Evolutionary conservation across 2,888 invertebrate species (phyloP).

Genomic region (Lepidonotus clava): DNA sequence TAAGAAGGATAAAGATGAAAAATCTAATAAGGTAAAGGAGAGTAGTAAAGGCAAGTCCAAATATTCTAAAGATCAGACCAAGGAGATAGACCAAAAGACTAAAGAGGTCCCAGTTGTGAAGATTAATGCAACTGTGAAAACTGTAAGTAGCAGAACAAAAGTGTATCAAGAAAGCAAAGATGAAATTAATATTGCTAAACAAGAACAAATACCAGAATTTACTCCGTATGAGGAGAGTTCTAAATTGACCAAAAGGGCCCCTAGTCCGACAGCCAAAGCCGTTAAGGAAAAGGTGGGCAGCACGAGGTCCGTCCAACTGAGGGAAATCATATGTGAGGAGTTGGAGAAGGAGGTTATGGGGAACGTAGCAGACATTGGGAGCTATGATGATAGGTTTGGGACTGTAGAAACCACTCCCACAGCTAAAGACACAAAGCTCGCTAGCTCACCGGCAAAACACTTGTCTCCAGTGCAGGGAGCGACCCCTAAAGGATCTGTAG

Average conservation of each 20-base stretch:
- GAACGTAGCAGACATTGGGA: background rate
- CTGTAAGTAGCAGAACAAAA: too few relatives aligned
- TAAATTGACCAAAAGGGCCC: background rate
- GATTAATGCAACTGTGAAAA: too few relatives aligned
- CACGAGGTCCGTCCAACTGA: background rate
- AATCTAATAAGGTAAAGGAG: background rate
- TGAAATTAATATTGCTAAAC: too few relatives aligned
- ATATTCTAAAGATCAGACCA: background rate
- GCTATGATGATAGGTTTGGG: background rate
- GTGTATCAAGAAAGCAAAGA: too few relatives aligned
- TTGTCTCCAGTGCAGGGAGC: background rate
- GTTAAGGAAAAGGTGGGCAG: constrained; percentile 15
- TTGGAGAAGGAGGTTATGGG: constrained; percentile 11
- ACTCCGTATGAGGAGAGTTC: background rate
- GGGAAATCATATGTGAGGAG: constrained; percentile 44
- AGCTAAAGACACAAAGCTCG: background rate
- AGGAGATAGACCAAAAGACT: background rate
- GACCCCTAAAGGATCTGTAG: too few relatives aligned
- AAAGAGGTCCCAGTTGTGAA: too few relatives aligned
- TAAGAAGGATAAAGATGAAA: too few relatives aligned
- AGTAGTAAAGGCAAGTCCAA: background rate
- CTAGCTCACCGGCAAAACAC: background rate
- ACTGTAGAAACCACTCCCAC: background rate
- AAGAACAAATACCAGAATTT: too few relatives aligned
- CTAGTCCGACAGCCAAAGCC: constrained; percentile 17